Base-by-base conservation (phyloP, 2,888 invertebrate genomes). In the Eristalis arbustorum region DNA sequence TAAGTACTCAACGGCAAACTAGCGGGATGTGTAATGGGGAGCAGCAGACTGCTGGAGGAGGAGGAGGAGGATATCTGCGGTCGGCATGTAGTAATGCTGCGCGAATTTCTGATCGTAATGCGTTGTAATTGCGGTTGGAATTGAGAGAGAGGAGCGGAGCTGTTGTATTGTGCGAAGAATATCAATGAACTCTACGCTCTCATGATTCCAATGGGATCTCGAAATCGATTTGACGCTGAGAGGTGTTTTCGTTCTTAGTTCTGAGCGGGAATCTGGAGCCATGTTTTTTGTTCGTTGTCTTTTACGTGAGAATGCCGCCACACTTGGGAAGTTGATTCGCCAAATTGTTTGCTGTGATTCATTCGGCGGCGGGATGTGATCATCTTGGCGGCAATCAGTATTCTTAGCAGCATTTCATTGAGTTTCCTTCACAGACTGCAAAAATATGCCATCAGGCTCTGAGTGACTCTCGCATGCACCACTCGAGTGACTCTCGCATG, bases 91-190 rank as follows among this genome's bases (percentile, higher is more conserved):
- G 77, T 25, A 57, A 64, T 59, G 28, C 67, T 72, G 73, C 62
- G 73, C 62, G 73, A 80, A 74, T 73, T 80, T 80, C 31, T 57
- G 68, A 63, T 57, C n/a, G 79, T 63, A 72, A 72, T 61, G 66
- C 37, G 25, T 42, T 73, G 79, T 79, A 56, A 62, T 74, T 80
- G 67, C 67, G 61, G 73, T 73, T 56, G 57, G 67, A 68, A 74
- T 56, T 74, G 62, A 67, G 62, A 23, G 66, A 3, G 74, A 14
- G 18, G 3, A 28, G 22, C 25, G 23, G 3, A 10, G 34, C 34
- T 18, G 6, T n/a, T n/a, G 25, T 1, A 23, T 69, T 56, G 37
- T 59, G 59, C 42, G 23, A 62, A 34, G 49, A 34, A 63, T 64
- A 80, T 80, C 79, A 80, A 57, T 74, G 62, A 79, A 80, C 80